These are phyloP conservation scores for Eudasyphora cyanicolor DNA, from an alignment of 2,888 invertebrate genomes.

Conservation along the genomic window DNA sequence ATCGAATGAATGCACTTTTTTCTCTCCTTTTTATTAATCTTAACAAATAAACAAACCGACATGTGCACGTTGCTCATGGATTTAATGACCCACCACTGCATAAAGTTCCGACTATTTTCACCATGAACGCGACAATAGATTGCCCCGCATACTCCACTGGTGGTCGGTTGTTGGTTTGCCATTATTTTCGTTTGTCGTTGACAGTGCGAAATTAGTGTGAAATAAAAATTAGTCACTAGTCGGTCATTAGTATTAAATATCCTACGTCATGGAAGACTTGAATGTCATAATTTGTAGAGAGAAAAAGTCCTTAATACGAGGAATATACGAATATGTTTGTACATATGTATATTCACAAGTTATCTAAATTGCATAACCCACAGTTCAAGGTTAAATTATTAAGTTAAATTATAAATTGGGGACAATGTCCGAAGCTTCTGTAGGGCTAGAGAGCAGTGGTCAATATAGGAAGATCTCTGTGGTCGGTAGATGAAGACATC, in stretches of 20 bases:
- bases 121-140: background rate
- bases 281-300: constrained; percentile 3
- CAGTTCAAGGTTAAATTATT: too few relatives aligned
- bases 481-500: too few relatives aligned
- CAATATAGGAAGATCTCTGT: too few relatives aligned
- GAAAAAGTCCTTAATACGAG: background rate
- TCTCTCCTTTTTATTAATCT: constrained; percentile 21
- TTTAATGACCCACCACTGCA: background rate
- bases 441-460: too few relatives aligned
- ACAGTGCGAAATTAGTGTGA: constrained; percentile 17
- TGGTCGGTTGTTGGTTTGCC: background rate
- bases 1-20: background rate
- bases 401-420: too few relatives aligned
- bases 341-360: too few relatives aligned
- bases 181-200: background rate
- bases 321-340: too few relatives aligned
- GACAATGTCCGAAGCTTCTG: too few relatives aligned
- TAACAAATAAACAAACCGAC: background rate
- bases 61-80: background rate
- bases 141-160: background rate
- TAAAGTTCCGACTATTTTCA: background rate
- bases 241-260: constrained; percentile 60
- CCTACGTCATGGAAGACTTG: constrained; percentile 32
- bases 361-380: too few relatives aligned
- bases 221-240: background rate